A percentile compares a stretch with the other conserved stretches of the same genome.
These are phyloP conservation scores for Tetragonisca angustula DNA, from an alignment of 2,888 invertebrate species.

Conservation along the genomic window DNA sequence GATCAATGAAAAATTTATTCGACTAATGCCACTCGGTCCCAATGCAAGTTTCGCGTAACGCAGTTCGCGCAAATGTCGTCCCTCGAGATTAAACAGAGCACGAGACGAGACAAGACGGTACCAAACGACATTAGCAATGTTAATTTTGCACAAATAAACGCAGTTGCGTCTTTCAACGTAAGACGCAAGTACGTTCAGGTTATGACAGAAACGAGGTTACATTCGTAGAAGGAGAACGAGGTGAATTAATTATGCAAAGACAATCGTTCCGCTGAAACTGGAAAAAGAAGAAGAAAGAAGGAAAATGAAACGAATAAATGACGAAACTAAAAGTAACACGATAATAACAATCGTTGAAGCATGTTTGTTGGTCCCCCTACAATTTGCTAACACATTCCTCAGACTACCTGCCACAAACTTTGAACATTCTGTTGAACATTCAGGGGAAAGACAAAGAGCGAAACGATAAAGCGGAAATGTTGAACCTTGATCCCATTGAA, in stretches of 20 bases:
- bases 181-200: neutral
- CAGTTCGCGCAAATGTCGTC: neutral
- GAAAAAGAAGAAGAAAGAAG: too few species aligned
- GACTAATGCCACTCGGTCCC: neutral
- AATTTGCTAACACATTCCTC: slow-evolving; percentile 17
- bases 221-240: neutral
- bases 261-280: neutral
- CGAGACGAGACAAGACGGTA: too few species aligned
- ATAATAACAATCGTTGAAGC: neutral
- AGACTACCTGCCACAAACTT: neutral
- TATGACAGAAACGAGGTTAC: neutral
- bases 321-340: neutral
- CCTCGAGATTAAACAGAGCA: neutral
- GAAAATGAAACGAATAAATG: neutral
- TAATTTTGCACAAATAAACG: slow-evolving; percentile 8
- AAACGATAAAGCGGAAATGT: slow-evolving; percentile 17
- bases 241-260: neutral
- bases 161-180: neutral
- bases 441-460: slow-evolving; percentile 31
- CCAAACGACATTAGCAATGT: slow-evolving; percentile 5
- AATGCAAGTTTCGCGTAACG: neutral
- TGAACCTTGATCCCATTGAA: slow-evolving; percentile 16
- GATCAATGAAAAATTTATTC: neutral
- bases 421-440: neutral
- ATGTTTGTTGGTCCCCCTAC: neutral